Evolutionary conservation across 2,797 vertebrate species (phyloP), one percentile per base, ranked within the genome.

Genomic region (Propithecus perrieri): DNA sequence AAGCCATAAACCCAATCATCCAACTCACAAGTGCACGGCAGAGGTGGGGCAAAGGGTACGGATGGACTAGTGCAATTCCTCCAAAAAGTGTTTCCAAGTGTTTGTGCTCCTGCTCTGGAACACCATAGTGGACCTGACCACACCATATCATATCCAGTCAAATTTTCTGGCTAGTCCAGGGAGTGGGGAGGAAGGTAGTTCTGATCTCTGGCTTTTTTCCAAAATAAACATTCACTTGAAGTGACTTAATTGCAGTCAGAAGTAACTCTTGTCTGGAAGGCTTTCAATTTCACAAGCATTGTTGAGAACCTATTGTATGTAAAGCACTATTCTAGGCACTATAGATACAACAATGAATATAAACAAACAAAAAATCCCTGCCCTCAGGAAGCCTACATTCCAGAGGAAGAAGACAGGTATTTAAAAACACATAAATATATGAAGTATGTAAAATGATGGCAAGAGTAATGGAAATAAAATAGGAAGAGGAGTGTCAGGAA

Each of bases 211-310:
- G 38, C 35, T 95, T 94, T 88, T 22, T 17, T 63, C 20, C 80
- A 86, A 96, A 95, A 67, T 71, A 76, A 86, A 76, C 63, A 76
- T 71, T 89, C 67, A 85, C 57, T 61, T 53, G 18, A 85, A 20
- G 13, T 89, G 4, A 91, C 81, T 83, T 71, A 83, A 85, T 43
- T 78, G 5, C 15, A 86, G 41, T 89, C 35, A 81, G 35, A 97
- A 89, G 2, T 75, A 71, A 91, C n/a, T 55, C 61, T 79, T 74
- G 17, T 91, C 55, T 94, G n/a, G 48, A 95, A 95, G 50, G 4
- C 13, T 72, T 67, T 95, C 33, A 61, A 17, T 59, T 80, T 93
- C 63, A 53, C 28, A 81, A 72, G 18, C 55, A 88, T 74, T 85
- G 10, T n/a, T 75, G 55, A 92, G 55, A 95, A n/a, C n/a, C 10